phyloP scores from a whole-genome alignment of 2,888 invertebrate genomes.

The Hyles lineata region DNA sequence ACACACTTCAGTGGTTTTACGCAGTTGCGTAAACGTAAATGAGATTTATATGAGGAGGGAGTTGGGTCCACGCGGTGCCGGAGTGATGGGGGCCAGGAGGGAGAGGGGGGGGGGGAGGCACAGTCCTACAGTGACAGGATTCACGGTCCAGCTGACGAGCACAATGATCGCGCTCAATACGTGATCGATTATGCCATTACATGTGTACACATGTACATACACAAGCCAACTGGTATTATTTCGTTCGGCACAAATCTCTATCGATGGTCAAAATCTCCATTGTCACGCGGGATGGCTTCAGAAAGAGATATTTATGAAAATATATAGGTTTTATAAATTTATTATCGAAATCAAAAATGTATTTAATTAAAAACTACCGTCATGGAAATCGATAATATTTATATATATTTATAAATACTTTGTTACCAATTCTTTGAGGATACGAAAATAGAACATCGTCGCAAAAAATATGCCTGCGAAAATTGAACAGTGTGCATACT shows the following conservation, averaged over 20 bases:
- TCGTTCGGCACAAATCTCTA: conserved; percentile 19
- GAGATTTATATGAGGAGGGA: conserved; percentile 66
- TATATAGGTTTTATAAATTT: background rate
- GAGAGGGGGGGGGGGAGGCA: conserved; percentile 48
- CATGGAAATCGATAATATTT: background rate
- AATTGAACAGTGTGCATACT: background rate
- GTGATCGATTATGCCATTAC: conserved; percentile 82
- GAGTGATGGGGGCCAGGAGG: conserved; percentile 46
- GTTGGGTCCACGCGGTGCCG: conserved; percentile 48
- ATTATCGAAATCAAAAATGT: background rate
- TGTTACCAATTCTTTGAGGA: background rate
- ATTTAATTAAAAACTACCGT: background rate
- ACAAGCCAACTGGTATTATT: conserved; percentile 27
- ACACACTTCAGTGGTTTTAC: conserved; percentile 73
- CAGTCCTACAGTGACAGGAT: conserved; percentile 78
- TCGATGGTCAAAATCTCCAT: conserved; percentile 25
- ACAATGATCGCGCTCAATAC: conserved; percentile 83
- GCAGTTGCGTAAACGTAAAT: conserved; percentile 82
- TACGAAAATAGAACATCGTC: background rate
- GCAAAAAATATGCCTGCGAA: conserved; percentile 1
- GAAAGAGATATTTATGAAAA: background rate
- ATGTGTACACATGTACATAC: conserved; percentile 54
- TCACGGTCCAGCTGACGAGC: conserved; percentile 80
- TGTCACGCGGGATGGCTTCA: background rate
- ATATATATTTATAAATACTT: background rate